phyloP scores from a whole-genome alignment of 2,113 vertebrate genomes.

The Caloenas nicobarica region DNA sequence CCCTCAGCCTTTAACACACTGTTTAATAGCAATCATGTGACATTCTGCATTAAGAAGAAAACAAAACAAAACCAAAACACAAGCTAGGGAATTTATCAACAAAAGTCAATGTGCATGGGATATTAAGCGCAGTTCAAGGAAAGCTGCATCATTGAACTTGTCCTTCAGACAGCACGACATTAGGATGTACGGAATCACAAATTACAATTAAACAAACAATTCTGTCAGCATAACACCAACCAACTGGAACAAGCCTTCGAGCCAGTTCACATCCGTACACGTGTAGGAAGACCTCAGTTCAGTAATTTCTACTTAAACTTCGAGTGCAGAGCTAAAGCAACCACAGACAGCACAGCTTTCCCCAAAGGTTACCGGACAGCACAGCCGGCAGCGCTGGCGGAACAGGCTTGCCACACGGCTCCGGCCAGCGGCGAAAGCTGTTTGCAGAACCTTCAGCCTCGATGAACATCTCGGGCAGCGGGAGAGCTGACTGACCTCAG shows the following conservation, averaged over 20 bases:
- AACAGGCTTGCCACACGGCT: not conserved
- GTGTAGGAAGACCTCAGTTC: not conserved
- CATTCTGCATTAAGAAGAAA: not conserved
- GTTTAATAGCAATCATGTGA: not conserved
- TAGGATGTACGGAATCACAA: not conserved
- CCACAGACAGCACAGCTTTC: not conserved
- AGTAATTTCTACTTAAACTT: not conserved
- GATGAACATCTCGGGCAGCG: too few species aligned
- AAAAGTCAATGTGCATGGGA: too few species aligned
- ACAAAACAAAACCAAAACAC: too few species aligned
- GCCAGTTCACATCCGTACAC: accelerated
- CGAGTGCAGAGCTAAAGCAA: not conserved
- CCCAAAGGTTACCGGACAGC: not conserved
- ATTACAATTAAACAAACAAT: not conserved
- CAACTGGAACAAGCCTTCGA: not conserved
- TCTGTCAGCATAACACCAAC: not conserved
- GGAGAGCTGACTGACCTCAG: too few species aligned
- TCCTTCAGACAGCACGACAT: not conserved
- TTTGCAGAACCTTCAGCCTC: too few species aligned
- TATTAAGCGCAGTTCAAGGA: not conserved
- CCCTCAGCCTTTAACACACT: not conserved
- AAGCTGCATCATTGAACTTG: not conserved
- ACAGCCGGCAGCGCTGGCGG: not conserved
- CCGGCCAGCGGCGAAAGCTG: not conserved
- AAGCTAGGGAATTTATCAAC: not conserved